Conservation (phyloP, 2,888 invertebrate species). For the Hemistola chrysoprasaria region DNA sequence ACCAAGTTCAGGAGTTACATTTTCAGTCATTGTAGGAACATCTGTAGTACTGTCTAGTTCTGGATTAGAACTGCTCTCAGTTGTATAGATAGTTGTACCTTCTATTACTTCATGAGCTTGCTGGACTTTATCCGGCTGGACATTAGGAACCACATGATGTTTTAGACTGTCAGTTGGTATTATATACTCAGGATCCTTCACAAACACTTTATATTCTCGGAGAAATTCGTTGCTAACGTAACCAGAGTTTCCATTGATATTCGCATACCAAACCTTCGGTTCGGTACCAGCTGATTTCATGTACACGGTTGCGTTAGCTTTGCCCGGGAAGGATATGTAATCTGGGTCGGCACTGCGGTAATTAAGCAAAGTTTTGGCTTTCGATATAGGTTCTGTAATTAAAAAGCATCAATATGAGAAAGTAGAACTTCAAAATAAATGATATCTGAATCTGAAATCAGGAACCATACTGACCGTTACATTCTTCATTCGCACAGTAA, state of each 20-base stretch:
- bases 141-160: constrained; percentile 40
- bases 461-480: constrained; percentile 82
- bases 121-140: constrained; percentile 68
- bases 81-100: constrained; percentile 84
- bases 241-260: constrained; percentile 85
- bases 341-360: constrained; percentile 81
- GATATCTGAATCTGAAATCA: constrained; percentile 23
- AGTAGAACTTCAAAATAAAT: constrained; percentile 29
- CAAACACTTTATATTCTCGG: constrained; percentile 81
- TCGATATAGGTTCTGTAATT: constrained; percentile 83
- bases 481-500: constrained; percentile 86
- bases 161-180: constrained; percentile 47
- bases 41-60: constrained; percentile 25
- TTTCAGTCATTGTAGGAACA: constrained; percentile 17
- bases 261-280: constrained; percentile 85
- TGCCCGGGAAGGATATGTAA: constrained; percentile 83
- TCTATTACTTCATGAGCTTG: constrained; percentile 82
- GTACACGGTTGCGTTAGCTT: constrained; percentile 82
- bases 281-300: constrained; percentile 87
- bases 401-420: constrained; percentile 38
- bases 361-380: constrained; percentile 80
- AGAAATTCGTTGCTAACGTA: constrained; percentile 84
- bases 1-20: constrained; percentile 19
- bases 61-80: constrained; percentile 40
- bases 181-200: constrained; percentile 52